Conservation (phyloP, 2,113 vertebrate species). For the Phaethornis superciliosus region DNA sequence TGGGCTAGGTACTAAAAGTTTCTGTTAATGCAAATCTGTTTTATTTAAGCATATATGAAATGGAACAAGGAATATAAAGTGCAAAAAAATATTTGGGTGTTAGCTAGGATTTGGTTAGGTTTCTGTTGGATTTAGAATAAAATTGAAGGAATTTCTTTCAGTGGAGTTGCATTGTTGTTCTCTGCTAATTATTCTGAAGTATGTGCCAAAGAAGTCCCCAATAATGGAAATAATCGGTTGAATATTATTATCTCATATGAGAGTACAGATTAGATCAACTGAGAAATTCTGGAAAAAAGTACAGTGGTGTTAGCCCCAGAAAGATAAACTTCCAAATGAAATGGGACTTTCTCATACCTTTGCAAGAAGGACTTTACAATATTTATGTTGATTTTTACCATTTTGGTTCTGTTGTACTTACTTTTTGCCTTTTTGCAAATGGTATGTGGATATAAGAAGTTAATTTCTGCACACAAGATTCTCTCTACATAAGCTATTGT, state of each 20-base stretch:
- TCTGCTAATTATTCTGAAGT: neutral
- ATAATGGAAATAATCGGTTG: neutral
- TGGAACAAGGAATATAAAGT: neutral
- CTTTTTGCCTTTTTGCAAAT: neutral
- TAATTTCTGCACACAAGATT: neutral
- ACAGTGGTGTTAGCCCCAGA: neutral
- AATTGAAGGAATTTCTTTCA: neutral
- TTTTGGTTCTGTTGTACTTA: neutral
- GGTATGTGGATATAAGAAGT: neutral
- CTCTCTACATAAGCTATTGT: neutral
- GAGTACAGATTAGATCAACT: neutral
- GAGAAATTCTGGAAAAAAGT: neutral
- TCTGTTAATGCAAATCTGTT: neutral
- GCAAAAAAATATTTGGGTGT: neutral
- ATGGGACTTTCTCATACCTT: neutral
- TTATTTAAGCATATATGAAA: neutral
- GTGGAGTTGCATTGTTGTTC: neutral
- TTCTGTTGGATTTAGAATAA: neutral
- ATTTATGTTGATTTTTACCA: neutral
- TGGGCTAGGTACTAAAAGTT: slow-evolving; percentile 54
- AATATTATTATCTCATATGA: neutral
- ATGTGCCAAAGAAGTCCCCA: neutral
- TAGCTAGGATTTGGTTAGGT: neutral
- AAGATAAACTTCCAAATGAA: neutral
- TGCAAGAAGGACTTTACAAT: neutral